phyloP scores from a whole-genome alignment of 2,797 vertebrate species.

The Alca torda region DNA sequence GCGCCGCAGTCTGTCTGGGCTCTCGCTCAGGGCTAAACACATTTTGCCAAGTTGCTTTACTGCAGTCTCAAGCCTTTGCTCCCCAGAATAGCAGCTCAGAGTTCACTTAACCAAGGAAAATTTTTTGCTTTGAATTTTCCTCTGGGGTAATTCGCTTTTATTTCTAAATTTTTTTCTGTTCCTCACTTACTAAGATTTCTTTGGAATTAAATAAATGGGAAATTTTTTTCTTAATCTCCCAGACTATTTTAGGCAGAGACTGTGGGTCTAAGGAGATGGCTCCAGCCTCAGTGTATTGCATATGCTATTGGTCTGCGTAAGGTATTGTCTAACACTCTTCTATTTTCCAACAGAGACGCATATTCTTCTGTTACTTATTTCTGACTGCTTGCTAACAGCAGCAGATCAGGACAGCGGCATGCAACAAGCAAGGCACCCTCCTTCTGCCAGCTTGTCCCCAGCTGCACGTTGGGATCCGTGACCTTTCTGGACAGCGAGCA shows the following conservation, averaged over 20 bases:
- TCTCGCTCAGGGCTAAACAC: constrained; percentile 28
- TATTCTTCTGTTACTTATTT: constrained; percentile 90
- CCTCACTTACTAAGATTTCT: neutral
- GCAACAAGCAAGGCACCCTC: constrained; percentile 75
- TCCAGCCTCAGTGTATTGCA: neutral
- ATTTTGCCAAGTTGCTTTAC: neutral
- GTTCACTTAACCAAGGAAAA: neutral
- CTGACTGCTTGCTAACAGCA: constrained; percentile 85
- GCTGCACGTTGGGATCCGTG: constrained; percentile 79
- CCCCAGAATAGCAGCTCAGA: neutral
- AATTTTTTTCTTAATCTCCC: neutral
- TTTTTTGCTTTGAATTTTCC: neutral
- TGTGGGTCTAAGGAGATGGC: neutral
- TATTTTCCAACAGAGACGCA: constrained; percentile 73
- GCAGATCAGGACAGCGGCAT: constrained; percentile 73
- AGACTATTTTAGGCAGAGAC: neutral
- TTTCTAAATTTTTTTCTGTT: neutral
- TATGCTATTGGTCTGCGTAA: rapidly evolving
- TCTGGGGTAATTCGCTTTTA: neutral
- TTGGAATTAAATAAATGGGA: neutral
- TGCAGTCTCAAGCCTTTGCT: neutral
- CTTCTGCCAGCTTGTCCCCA: constrained; percentile 81
- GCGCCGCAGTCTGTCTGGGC: neutral
- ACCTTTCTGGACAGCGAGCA: constrained; percentile 81
- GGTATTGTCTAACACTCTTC: neutral